Conservation (phyloP, 2,888 invertebrate species). For the Drosophila atroscutellata region DNA sequence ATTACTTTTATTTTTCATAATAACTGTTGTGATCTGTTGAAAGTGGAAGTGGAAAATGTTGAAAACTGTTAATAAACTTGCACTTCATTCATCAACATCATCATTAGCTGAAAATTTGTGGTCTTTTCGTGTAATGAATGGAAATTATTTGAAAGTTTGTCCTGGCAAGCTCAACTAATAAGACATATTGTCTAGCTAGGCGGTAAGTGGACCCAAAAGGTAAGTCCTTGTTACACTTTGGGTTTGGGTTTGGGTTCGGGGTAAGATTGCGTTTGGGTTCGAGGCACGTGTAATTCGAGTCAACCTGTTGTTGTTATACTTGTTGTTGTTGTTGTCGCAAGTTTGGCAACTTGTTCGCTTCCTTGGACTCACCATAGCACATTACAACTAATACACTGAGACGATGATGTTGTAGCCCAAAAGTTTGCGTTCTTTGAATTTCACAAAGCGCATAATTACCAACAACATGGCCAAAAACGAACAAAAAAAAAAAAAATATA, state of each 20-base stretch:
- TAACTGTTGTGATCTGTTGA: neutral
- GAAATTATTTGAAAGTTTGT: constrained; percentile 67
- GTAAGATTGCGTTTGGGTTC: constrained; percentile 7
- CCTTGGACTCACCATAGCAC: constrained; percentile 61
- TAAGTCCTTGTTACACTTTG: constrained; percentile 22
- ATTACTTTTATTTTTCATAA: neutral
- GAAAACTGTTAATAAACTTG: constrained; percentile 50
- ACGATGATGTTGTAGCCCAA: constrained; percentile 64
- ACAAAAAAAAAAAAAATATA: constrained; percentile 14
- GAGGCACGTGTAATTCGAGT: constrained; percentile 43
- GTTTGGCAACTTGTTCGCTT: constrained; percentile 69
- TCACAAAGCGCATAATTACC: constrained; percentile 78
- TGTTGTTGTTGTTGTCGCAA: constrained; percentile 52
- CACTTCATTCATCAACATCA: constrained; percentile 52
- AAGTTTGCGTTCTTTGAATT: constrained; percentile 70
- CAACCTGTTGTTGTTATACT: constrained; percentile 35
- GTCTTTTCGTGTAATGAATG: constrained; percentile 61
- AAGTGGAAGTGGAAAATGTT: neutral
- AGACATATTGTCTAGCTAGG: constrained; percentile 70
- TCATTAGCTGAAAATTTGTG: constrained; percentile 65
- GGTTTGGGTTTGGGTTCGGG: neutral
- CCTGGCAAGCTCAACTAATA: constrained; percentile 53
- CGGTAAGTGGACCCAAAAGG: constrained; percentile 38
- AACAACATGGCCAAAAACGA: constrained; percentile 64
- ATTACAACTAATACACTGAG: constrained; percentile 77